Percentiles rank a stretch among this genome's conserved stretches.
Evolutionary conservation across 1,140 invertebrate species (phyloP).

Genomic region (Calephelis nemesis): DNA sequence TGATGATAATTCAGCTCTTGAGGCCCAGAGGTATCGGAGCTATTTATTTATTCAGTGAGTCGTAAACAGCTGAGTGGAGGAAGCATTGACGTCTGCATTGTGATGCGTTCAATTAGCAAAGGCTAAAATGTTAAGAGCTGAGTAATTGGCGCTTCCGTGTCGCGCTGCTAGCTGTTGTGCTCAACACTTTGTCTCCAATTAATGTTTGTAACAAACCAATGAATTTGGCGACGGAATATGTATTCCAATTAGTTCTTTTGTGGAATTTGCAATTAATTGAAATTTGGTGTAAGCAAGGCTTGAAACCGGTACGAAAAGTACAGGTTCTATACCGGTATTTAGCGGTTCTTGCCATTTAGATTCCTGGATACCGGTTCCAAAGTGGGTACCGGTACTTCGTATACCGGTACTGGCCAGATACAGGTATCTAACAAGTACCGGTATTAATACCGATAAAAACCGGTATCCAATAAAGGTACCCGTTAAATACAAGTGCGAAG

Average conservation of each 20-base stretch:
- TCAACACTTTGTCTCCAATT: constrained; percentile 16
- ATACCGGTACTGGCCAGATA: no score
- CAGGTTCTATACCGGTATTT: no score
- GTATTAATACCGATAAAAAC: no score
- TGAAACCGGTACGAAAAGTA: no score
- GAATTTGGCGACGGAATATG: constrained; percentile 8
- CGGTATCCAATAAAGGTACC: no score
- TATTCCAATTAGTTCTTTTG: constrained; percentile 9
- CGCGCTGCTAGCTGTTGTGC: constrained; percentile 21
- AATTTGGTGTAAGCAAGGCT: no score
- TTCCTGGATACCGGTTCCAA: no score
- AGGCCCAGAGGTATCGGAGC: constrained; percentile 20
- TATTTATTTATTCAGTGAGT: constrained; percentile 42
- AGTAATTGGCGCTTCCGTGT: constrained; percentile 35
- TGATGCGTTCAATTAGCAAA: constrained; percentile 40
- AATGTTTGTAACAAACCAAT: constrained; percentile 14
- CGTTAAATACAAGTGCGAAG: no score
- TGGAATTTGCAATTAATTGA: neutral
- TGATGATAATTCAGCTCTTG: neutral
- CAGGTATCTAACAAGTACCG: no score
- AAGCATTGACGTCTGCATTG: constrained; percentile 38
- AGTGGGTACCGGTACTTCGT: no score
- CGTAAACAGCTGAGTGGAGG: constrained; percentile 33
- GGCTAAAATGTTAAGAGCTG: constrained; percentile 32
- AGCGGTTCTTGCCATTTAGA: no score